These are phyloP conservation scores for Umimayanthus kanabou DNA, from an alignment of 92 coral and sea anemone species.

Conservation along the genomic window DNA sequence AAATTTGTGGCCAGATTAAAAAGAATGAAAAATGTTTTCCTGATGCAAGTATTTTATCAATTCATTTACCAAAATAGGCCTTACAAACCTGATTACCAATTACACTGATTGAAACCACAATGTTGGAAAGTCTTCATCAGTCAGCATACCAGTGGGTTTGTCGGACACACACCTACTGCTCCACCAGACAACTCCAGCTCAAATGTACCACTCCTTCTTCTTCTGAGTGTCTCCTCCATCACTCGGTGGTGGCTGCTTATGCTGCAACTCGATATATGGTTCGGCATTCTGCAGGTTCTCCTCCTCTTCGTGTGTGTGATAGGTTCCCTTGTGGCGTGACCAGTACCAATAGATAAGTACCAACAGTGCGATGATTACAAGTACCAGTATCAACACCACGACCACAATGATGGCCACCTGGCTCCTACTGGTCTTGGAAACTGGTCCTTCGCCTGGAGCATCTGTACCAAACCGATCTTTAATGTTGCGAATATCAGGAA, in stretches of 20 bases:
- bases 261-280: slow-evolving; percentile 74
- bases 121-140: background rate
- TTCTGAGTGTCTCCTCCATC: slow-evolving; percentile 57
- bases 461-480: slow-evolving; percentile 25
- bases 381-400: slow-evolving; percentile 57
- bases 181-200: background rate
- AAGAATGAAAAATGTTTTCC: background rate
- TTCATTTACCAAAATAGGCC: background rate
- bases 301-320: slow-evolving; percentile 89
- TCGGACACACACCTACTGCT: background rate
- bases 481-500: slow-evolving; percentile 42
- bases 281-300: slow-evolving; percentile 56
- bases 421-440: slow-evolving; percentile 49
- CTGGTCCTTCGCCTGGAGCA: slow-evolving; percentile 34
- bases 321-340: slow-evolving; percentile 90
- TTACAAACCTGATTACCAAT: background rate
- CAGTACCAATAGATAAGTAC: slow-evolving; percentile 85
- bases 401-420: slow-evolving; percentile 79
- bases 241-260: slow-evolving; percentile 36
- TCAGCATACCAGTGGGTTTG: background rate
- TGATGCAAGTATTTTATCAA: slow-evolving; percentile 19
- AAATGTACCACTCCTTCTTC: slow-evolving; percentile 90
- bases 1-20: background rate
- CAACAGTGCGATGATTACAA: slow-evolving; percentile 63
- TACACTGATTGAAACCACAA: background rate